Conservation (phyloP, 2,888 invertebrate species). For the Hemithea aestivaria region DNA sequence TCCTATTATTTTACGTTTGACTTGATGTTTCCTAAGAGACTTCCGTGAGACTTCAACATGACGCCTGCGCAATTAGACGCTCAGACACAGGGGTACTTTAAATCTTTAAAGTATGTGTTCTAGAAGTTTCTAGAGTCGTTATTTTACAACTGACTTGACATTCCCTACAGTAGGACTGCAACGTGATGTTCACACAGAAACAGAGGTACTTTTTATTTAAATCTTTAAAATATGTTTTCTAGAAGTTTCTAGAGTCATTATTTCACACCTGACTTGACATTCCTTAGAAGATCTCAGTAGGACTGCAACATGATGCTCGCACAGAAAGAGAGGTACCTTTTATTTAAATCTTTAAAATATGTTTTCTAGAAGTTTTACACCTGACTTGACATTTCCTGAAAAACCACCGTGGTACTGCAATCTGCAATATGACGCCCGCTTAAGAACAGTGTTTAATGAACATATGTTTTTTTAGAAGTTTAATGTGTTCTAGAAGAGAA, state of each 20-base stretch:
- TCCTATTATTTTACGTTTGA: constrained; percentile 85
- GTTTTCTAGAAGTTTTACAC: too few relatives aligned
- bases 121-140: constrained; percentile 8
- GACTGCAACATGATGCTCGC: too few relatives aligned
- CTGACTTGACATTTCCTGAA: constrained; percentile 87
- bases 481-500: too few relatives aligned
- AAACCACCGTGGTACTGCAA: constrained; percentile 93
- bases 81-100: constrained; percentile 90
- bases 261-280: too few relatives aligned
- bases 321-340: too few relatives aligned
- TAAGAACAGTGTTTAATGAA: too few relatives aligned
- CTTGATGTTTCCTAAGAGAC: constrained; percentile 90
- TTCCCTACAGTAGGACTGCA: constrained; percentile 92
- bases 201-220: constrained; percentile 78
- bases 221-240: constrained; percentile 80
- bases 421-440: constrained; percentile 83
- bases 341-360: too few relatives aligned
- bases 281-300: too few relatives aligned
- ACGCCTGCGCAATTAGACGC: constrained; percentile 85
- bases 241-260: background rate
- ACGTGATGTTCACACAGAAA: constrained; percentile 89
- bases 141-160: constrained; percentile 83
- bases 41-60: constrained; percentile 90
- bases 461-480: too few relatives aligned
- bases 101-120: constrained; percentile 64